Conservation (phyloP, 2,888 invertebrate genomes). For the Neocrepidodera transversa region DNA sequence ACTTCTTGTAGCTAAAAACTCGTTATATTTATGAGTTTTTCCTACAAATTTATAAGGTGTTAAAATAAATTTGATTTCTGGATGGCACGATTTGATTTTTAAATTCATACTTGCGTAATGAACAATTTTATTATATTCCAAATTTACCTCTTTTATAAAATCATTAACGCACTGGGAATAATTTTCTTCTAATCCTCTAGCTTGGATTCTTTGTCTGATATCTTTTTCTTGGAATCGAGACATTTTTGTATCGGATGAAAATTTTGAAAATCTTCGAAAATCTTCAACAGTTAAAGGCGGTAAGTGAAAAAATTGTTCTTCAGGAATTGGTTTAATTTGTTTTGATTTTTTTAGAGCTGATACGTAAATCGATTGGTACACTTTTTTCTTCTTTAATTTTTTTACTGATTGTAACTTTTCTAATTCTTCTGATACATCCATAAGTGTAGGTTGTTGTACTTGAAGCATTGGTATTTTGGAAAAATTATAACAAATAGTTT, state of each 20-base stretch:
- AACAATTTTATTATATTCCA: conserved; percentile 66
- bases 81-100: conserved; percentile 55
- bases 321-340: neutral
- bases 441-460: conserved; percentile 28
- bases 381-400: conserved; percentile 29
- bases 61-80: conserved; percentile 67
- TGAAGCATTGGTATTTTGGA: conserved; percentile 18
- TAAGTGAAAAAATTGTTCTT: neutral
- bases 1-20: conserved; percentile 66
- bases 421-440: conserved; percentile 39
- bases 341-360: conserved; percentile 4
- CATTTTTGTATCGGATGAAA: conserved; percentile 39
- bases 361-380: conserved; percentile 41
- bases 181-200: conserved; percentile 62
- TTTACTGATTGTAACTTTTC: conserved; percentile 32
- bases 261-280: conserved; percentile 34
- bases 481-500: conserved; percentile 16
- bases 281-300: conserved; percentile 29
- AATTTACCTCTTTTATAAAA: conserved; percentile 65
- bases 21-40: conserved; percentile 65
- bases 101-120: conserved; percentile 41
- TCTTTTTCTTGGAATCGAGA: conserved; percentile 65
- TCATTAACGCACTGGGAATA: conserved; percentile 64
- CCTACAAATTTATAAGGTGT: conserved; percentile 68
- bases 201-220: conserved; percentile 67